A percentile compares a stretch with the other conserved stretches of the same genome.
Evolutionary conservation across 2,888 invertebrate species (phyloP).

Genomic region (Rhamnusium bicolor): DNA sequence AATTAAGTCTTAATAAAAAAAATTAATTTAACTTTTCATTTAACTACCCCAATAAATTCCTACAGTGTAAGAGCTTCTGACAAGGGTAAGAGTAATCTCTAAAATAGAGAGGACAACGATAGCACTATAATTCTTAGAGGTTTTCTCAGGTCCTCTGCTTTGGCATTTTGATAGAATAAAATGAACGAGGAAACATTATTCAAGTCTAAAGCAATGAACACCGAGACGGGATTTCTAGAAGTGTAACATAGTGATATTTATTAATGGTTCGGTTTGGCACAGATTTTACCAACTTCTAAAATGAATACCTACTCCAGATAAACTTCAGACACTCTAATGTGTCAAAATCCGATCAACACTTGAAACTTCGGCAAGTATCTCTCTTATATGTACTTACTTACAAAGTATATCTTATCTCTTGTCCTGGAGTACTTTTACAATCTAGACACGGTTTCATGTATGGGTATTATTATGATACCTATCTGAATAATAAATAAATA

Average conservation of each 20-base stretch:
- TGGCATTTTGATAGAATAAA: constrained; percentile 7
- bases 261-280: constrained; percentile 14
- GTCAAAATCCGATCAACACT: background rate
- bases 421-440: too few species aligned
- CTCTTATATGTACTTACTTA: too few species aligned
- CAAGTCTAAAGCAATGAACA: constrained; percentile 14
- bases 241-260: constrained; percentile 12
- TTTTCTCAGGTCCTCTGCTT: background rate
- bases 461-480: too few species aligned
- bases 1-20: too few species aligned
- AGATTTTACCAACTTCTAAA: constrained; percentile 11
- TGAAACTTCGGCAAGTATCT: background rate
- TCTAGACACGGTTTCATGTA: too few species aligned
- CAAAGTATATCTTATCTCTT: too few species aligned
- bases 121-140: background rate
- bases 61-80: background rate
- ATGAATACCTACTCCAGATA: background rate
- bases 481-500: too few species aligned
- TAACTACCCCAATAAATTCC: background rate
- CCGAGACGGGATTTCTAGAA: background rate
- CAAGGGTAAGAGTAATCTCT: constrained; percentile 3
- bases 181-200: constrained; percentile 19
- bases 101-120: constrained; percentile 6
- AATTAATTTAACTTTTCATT: background rate
- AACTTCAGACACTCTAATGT: background rate